Conservation (phyloP, 2,113 vertebrate genomes). For the Bothrops jararaca region DNA sequence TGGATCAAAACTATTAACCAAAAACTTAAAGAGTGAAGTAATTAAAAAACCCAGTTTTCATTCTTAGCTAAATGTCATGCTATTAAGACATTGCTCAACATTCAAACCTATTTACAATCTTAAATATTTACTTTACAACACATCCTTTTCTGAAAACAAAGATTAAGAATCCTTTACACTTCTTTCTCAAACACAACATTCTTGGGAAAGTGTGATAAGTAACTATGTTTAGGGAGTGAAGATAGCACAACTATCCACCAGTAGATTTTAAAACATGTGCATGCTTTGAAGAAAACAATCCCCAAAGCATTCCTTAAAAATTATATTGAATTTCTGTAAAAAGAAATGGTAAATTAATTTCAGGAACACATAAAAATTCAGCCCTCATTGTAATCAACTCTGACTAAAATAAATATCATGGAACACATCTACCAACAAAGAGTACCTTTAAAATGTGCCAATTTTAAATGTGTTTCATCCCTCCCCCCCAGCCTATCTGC, state of each 20-base stretch:
- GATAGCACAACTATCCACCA: slow-evolving; percentile 18
- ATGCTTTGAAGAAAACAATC: slow-evolving; percentile 52
- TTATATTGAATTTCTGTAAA: slow-evolving; percentile 48
- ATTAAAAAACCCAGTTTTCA: not conserved
- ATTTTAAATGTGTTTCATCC: slow-evolving; percentile 41
- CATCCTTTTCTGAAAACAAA: slow-evolving; percentile 65
- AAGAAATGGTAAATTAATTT: slow-evolving; percentile 55
- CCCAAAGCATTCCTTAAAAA: slow-evolving; percentile 59
- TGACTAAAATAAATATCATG: slow-evolving; percentile 72
- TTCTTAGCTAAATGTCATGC: slow-evolving; percentile 57
- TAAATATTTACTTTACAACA: slow-evolving; percentile 73
- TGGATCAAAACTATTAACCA: slow-evolving; percentile 24
- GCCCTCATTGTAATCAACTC: slow-evolving; percentile 62
- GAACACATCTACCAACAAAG: slow-evolving; percentile 43
- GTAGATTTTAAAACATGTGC: slow-evolving; percentile 40
- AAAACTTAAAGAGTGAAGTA: not conserved
- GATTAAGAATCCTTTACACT: slow-evolving; percentile 46
- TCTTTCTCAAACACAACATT: slow-evolving; percentile 27
- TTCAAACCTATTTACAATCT: slow-evolving; percentile 73
- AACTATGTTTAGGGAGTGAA: not conserved
- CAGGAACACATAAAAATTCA: slow-evolving; percentile 43
- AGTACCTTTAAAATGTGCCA: slow-evolving; percentile 60
- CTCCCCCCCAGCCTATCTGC: slow-evolving; percentile 28
- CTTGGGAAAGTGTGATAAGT: slow-evolving; percentile 12
- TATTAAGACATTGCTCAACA: slow-evolving; percentile 26